phyloP scores from a whole-genome alignment of 1,140 invertebrate genomes.

The Drosophila persimilis region DNA sequence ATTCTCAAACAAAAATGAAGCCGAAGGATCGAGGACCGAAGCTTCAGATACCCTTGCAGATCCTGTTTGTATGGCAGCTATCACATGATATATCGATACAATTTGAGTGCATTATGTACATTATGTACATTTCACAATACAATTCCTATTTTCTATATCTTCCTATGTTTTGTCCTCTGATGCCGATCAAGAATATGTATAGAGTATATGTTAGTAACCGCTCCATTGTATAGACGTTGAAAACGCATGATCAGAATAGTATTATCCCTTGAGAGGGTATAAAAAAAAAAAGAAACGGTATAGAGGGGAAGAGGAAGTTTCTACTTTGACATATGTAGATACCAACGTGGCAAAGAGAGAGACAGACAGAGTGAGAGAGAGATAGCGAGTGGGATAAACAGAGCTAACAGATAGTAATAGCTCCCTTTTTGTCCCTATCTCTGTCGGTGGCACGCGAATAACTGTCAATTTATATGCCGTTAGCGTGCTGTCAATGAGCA shows the following conservation, averaged over 20 bases:
- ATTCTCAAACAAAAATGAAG: conserved; percentile 2
- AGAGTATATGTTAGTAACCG: too few relatives aligned
- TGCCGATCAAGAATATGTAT: too few relatives aligned
- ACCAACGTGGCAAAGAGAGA: background rate
- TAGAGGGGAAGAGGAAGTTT: conserved; percentile 8
- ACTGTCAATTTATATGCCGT: conserved; percentile 80
- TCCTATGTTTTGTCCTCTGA: too few relatives aligned
- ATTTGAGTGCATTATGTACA: too few relatives aligned
- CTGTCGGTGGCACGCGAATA: conserved; percentile 51
- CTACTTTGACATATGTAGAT: conserved; percentile 47
- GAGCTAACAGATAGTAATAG: too few relatives aligned
- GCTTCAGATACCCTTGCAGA: too few relatives aligned
- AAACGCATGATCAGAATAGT: too few relatives aligned
- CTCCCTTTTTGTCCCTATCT: background rate
- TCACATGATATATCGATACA: too few relatives aligned
- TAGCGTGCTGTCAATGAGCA: conserved; percentile 81
- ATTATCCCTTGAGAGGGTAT: background rate
- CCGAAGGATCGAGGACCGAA: background rate
- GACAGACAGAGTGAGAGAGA: background rate
- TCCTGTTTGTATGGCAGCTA: too few relatives aligned
- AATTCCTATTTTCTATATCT: too few relatives aligned
- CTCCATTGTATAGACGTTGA: too few relatives aligned
- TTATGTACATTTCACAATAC: too few relatives aligned
- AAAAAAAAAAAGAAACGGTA: background rate
- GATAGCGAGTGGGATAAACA: background rate